Evolutionary conservation across 2,888 invertebrate species (phyloP).

Genomic region (Trissonchulus sp.): DNA sequence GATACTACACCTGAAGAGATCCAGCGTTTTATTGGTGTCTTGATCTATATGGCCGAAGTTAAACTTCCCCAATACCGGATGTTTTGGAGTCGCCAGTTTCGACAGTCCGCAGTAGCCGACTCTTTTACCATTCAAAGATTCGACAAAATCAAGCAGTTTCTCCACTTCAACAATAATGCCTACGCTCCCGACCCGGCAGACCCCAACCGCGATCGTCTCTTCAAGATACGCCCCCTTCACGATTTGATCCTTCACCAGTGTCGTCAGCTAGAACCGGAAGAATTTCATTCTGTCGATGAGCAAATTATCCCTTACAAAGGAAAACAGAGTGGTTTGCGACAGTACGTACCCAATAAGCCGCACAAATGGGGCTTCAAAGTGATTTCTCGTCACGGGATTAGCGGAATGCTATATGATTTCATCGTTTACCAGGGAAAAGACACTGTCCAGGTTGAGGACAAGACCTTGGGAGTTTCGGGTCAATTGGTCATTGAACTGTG

Average conservation of each 20-base stretch:
- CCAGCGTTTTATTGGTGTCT: slow-evolving; percentile 16
- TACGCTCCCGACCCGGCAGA: background rate
- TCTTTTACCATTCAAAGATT: slow-evolving; percentile 9
- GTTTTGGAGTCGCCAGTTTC: background rate
- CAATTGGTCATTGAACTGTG: slow-evolving; percentile 7
- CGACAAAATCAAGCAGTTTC: slow-evolving; percentile 21
- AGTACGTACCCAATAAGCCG: slow-evolving; percentile 25
- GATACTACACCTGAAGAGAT: slow-evolving; percentile 2
- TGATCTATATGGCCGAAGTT: background rate
- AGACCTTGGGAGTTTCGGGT: background rate
- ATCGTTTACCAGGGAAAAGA: slow-evolving; percentile 9
- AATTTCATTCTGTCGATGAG: slow-evolving; percentile 37
- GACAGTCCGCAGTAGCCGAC: background rate
- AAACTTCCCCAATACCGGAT: slow-evolving; percentile 16
- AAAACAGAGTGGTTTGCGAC: background rate
- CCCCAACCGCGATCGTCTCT: slow-evolving; percentile 30
- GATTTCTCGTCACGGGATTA: slow-evolving; percentile 12
- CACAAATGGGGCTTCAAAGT: slow-evolving; percentile 28
- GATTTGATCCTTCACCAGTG: slow-evolving; percentile 2
- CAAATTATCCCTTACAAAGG: slow-evolving; percentile 38
- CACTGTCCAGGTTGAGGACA: background rate
- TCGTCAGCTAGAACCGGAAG: slow-evolving; percentile 27
- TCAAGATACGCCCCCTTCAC: slow-evolving; percentile 35
- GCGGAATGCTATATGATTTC: slow-evolving; percentile 26
- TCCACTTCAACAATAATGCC: slow-evolving; percentile 16